Evolutionary conservation across 2,888 invertebrate genomes (phyloP).

Genomic region (Choreutis nemorana): DNA sequence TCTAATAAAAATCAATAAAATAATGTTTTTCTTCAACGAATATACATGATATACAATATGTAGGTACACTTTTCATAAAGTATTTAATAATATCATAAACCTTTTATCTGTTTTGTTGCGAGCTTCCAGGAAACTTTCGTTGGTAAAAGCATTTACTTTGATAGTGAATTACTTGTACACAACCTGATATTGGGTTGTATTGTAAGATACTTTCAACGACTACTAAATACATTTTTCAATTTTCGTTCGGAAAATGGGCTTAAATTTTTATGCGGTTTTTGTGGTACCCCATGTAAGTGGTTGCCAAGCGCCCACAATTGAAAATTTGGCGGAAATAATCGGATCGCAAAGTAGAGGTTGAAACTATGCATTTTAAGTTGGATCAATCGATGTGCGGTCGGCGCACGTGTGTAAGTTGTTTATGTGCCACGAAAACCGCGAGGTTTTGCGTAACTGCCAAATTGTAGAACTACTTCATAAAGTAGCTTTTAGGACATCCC

Average conservation of each 20-base stretch:
- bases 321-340: slow-evolving; percentile 54
- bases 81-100: slow-evolving; percentile 45
- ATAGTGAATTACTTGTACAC: slow-evolving; percentile 43
- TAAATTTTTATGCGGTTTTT: slow-evolving; percentile 30
- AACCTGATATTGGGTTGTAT: slow-evolving; percentile 26
- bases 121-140: slow-evolving; percentile 63
- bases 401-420: slow-evolving; percentile 55
- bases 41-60: too few species aligned
- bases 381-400: slow-evolving; percentile 57
- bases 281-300: slow-evolving; percentile 36
- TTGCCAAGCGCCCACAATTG: slow-evolving; percentile 51
- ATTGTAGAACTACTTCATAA: slow-evolving; percentile 33
- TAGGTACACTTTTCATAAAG: too few species aligned
- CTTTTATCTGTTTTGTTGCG: slow-evolving; percentile 47
- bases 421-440: slow-evolving; percentile 59
- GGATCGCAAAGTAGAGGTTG: slow-evolving; percentile 43
- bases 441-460: slow-evolving; percentile 57
- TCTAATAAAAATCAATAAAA: too few species aligned
- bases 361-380: slow-evolving; percentile 58
- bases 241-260: too few species aligned
- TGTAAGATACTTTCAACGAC: slow-evolving; percentile 14
- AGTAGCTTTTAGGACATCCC: slow-evolving; percentile 52
- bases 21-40: too few species aligned
- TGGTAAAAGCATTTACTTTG: slow-evolving; percentile 44
- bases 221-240: not conserved